phyloP scores from a whole-genome alignment of 2,797 vertebrate species.

The Pyrocephalus nanus region DNA sequence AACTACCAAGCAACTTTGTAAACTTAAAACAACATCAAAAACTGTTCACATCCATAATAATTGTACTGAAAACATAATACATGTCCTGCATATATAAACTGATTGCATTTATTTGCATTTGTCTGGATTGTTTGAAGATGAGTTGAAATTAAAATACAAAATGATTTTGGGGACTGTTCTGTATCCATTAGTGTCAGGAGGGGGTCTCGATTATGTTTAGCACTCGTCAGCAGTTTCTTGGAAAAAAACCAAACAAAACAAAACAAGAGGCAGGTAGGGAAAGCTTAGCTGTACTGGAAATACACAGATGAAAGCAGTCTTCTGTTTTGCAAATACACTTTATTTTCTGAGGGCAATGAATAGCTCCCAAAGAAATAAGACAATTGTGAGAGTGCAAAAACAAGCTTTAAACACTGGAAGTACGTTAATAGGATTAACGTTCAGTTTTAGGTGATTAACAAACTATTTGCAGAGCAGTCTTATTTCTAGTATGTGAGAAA shows the following conservation, averaged over 20 bases:
- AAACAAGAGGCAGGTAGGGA: background rate
- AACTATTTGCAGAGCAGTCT: constrained; percentile 13
- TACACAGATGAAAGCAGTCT: constrained; percentile 5
- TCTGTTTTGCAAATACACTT: constrained; percentile 13
- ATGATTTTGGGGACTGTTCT: background rate
- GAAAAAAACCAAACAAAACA: background rate
- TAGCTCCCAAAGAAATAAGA: background rate
- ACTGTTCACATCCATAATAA: background rate
- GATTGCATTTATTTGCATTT: background rate
- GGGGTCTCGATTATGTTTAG: background rate
- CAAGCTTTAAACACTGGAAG: constrained; percentile 19
- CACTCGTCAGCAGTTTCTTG: constrained; percentile 33
- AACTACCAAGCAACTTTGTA: background rate
- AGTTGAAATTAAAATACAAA: background rate
- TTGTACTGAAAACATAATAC: background rate
- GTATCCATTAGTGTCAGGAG: background rate
- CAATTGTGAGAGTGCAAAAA: background rate
- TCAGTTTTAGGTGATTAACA: constrained; percentile 43
- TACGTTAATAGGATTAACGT: constrained; percentile 53
- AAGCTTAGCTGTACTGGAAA: constrained; percentile 1
- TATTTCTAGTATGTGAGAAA: constrained; percentile 32
- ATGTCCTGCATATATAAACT: background rate
- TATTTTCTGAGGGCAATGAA: background rate
- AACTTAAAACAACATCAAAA: background rate
- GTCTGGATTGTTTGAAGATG: background rate